A percentile compares a stretch with the other conserved stretches of the same genome.
Evolutionary conservation across 2,113 vertebrate genomes (phyloP).

Genomic region (Mohoua ochrocephala): DNA sequence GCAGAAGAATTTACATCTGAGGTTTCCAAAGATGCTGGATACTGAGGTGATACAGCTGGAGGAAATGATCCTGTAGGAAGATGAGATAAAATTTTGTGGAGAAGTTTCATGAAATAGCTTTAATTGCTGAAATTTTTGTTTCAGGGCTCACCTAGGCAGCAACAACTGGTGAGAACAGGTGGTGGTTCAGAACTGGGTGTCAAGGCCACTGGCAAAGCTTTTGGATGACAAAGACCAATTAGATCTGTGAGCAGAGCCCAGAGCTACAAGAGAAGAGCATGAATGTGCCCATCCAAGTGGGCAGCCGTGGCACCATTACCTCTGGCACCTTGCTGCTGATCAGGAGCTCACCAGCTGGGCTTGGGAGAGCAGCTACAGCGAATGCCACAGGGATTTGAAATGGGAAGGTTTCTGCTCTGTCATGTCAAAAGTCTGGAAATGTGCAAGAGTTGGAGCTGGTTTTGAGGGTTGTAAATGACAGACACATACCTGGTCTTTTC

Average conservation of each 20-base stretch:
- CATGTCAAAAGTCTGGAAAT: not conserved
- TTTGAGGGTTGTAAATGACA: not conserved
- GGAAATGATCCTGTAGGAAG: not conserved
- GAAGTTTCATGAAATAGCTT: not conserved
- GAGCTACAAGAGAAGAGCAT: not conserved
- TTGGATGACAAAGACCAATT: not conserved
- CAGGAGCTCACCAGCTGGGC: not conserved
- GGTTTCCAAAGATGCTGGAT: not conserved
- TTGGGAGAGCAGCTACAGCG: not conserved
- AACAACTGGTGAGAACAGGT: not conserved
- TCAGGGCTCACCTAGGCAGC: not conserved
- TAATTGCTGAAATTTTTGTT: not conserved
- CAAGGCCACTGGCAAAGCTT: not conserved
- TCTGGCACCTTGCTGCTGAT: not conserved
- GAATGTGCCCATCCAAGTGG: not conserved
- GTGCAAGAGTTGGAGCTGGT: not conserved
- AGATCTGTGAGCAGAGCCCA: not conserved
- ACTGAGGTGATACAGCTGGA: not conserved
- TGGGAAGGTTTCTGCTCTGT: not conserved
- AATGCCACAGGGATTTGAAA: not conserved
- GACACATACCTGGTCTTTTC: not conserved
- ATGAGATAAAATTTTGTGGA: not conserved
- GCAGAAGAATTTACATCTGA: slow-evolving; percentile 2
- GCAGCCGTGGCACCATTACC: not conserved
- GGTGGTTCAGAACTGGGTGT: not conserved